Conservation (phyloP, 2,113 vertebrate genomes). For the Gopherus flavomarginatus region DNA sequence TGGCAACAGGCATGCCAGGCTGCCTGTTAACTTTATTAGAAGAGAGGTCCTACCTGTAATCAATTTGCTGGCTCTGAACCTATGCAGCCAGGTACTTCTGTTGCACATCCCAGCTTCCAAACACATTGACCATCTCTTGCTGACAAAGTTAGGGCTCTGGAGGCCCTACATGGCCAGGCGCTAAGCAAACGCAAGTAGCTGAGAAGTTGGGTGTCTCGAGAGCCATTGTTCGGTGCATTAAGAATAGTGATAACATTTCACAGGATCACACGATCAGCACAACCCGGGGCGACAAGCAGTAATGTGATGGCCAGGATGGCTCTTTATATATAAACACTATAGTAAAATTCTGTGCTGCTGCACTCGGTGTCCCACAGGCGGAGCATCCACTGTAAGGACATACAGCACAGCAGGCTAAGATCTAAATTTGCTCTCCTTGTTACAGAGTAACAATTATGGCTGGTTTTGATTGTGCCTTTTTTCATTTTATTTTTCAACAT, state of each 20-base stretch:
- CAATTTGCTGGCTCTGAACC: not conserved
- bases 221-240: not conserved
- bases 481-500: not conserved
- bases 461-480: not conserved
- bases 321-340: not conserved
- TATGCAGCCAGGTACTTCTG: not conserved
- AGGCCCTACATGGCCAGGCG: no score
- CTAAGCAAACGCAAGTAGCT: not conserved
- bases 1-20: not conserved
- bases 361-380: not conserved
- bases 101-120: not conserved
- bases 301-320: not conserved
- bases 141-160: not conserved
- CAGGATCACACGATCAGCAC: not conserved
- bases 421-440: not conserved
- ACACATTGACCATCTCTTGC: not conserved
- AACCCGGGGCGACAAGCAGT: not conserved
- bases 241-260: not conserved
- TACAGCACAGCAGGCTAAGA: not conserved
- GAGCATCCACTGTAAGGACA: not conserved
- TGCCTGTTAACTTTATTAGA: not conserved
- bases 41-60: not conserved
- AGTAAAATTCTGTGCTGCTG: not conserved
- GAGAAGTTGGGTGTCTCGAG: not conserved
- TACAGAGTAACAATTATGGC: not conserved